These are phyloP conservation scores for Paramisgurnus dabryanus DNA, from an alignment of 2,113 vertebrate genomes.

Conservation along the genomic window DNA sequence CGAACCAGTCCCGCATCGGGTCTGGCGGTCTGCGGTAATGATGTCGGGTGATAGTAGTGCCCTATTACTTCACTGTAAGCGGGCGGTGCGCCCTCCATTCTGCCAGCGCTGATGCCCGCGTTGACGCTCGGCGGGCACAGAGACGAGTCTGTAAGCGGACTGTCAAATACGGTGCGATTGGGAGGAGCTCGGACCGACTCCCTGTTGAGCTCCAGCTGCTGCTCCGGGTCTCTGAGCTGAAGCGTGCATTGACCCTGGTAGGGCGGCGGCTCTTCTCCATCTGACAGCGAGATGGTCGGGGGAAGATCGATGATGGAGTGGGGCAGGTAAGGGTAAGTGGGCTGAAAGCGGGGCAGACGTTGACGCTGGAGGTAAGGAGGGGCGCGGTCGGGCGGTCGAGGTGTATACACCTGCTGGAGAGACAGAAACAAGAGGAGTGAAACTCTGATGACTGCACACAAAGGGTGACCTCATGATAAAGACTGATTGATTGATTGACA, in stretches of 20 bases:
- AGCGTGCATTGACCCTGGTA: constrained; percentile 94
- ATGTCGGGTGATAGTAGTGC: constrained; percentile 85
- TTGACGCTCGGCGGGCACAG: constrained; percentile 86
- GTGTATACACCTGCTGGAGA: constrained; percentile 81
- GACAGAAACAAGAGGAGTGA: background rate
- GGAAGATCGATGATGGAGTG: constrained; percentile 93
- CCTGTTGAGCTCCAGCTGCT: constrained; percentile 95
- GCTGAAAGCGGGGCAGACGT: constrained; percentile 87
- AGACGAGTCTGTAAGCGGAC: constrained; percentile 82
- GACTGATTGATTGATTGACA: background rate
- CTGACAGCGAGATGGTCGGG: constrained; percentile 92
- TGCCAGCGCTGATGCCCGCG: constrained; percentile 84
- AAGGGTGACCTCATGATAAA: background rate
- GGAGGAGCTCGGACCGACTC: constrained; percentile 93
- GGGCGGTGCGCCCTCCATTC: constrained; percentile 84
- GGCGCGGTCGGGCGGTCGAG: constrained; percentile 81
- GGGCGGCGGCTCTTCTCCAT: constrained; percentile 93
- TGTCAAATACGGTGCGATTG: constrained; percentile 94
- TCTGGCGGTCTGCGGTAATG: constrained; percentile 74
- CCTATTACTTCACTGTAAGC: constrained; percentile 93
- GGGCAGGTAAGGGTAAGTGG: constrained; percentile 92
- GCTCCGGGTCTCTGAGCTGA: constrained; percentile 93
- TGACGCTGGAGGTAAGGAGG: constrained; percentile 85
- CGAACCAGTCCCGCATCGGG: constrained; percentile 67
- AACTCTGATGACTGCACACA: background rate